Base-by-base conservation (phyloP, 2,888 invertebrate genomes). In the Caenorhabditis auriculariae region DNA sequence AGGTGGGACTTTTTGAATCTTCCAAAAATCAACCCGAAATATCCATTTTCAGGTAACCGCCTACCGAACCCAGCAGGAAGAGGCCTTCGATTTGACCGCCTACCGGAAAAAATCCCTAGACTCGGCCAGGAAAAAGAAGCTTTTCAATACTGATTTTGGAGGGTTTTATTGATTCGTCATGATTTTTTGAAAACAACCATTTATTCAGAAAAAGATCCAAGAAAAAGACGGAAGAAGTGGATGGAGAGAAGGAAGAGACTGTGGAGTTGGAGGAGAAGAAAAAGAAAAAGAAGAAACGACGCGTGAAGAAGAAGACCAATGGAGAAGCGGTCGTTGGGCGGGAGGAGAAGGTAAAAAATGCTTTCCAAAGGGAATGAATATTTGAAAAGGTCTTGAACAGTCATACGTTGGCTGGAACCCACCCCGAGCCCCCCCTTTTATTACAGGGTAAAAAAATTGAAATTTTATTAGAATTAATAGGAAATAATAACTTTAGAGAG, bases 31-130 rank as follows among this genome's bases (percentile, higher is more conserved):
- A 35, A 35, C 12, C 12, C 35, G 1, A 35, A 15, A 41, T 32
- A 12, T 32, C n/a, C 35, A 32, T 32, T 9, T 51, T 26, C 35
- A 66, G 66, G 70, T 72, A 0, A 73, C 72, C 6, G 60, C 66
- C 5, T 80, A 80, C 45, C 66, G 75, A 5, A 87, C 90, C 0
- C 88, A 89, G 4, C 85, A 89, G 53, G 88, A 88, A 15, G 95
- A 96, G 84, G 86, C 86, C 63, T 88, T 88, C 54, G 94, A 95
- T 61, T 87, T 89, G 12, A 87, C 87, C 59, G 87, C 88, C 0
- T 96, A 89, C 83, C 83, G 86, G 66, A 87, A 87, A 72, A 91
- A 90, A 82, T 88, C 89, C 0, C 85, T 86, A 27, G 90, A 93
- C 82, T 82, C 86, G 17, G 83, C 84, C 0, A 86, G 91, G 35